phyloP scores from a whole-genome alignment of 2,888 invertebrate species.

The Ferrisia virgata region DNA sequence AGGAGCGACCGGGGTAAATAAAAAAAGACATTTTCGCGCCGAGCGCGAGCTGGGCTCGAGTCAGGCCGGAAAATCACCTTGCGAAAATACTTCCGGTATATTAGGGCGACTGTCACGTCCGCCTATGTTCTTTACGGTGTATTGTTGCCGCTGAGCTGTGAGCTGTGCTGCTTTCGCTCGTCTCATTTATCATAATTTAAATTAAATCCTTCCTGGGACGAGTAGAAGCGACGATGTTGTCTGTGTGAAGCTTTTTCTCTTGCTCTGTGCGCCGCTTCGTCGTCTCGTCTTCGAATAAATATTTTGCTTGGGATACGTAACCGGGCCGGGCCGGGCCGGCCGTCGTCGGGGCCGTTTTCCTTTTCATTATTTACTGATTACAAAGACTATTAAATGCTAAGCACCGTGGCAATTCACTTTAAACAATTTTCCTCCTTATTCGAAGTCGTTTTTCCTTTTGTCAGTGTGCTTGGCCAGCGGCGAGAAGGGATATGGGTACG shows the following conservation, averaged over 20 bases:
- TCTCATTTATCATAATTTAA: slow-evolving; percentile 12
- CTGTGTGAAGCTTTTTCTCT: not conserved
- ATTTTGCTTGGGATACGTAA: too few species aligned
- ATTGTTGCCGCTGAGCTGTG: too few species aligned
- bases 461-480: not conserved
- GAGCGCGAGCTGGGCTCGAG: too few species aligned
- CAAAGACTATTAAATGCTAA: slow-evolving; percentile 18
- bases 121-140: not conserved
- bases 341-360: not conserved
- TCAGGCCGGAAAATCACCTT: slow-evolving; percentile 1
- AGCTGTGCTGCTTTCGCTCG: not conserved
- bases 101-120: not conserved
- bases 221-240: not conserved
- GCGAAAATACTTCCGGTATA: slow-evolving; percentile 10
- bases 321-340: not conserved
- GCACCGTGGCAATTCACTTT: not conserved
- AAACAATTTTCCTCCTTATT: slow-evolving; percentile 22
- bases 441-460: not conserved
- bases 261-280: not conserved
- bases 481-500: too few species aligned
- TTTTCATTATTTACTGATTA: slow-evolving; percentile 25
- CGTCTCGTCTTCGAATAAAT: not conserved
- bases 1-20: too few species aligned
- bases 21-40: too few species aligned
- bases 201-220: not conserved